Evolutionary conservation across 2,888 invertebrate genomes (phyloP).

Genomic region (Hypselothyrea guttata): DNA sequence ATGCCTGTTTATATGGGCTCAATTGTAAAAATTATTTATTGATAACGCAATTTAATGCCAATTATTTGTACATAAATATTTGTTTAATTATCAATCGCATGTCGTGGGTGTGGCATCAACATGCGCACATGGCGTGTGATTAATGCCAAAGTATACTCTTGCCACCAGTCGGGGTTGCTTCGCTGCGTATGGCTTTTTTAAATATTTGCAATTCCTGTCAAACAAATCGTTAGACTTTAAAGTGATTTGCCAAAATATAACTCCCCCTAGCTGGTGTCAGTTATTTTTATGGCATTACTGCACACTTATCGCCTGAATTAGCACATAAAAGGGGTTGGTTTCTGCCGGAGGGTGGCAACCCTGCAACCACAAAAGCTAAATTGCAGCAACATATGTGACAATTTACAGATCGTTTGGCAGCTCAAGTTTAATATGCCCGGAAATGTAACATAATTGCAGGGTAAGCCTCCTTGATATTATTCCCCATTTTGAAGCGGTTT

Average conservation of each 20-base stretch:
- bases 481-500: too few relatives aligned
- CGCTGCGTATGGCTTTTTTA: conserved; percentile 44
- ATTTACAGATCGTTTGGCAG: conserved; percentile 44
- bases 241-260: conserved; percentile 1
- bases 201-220: conserved; percentile 54
- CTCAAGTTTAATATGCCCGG: conserved; percentile 25
- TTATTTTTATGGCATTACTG: conserved; percentile 75
- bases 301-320: conserved; percentile 81
- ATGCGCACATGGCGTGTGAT: conserved; percentile 41
- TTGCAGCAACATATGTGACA: conserved; percentile 74
- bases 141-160: conserved; percentile 35
- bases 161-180: background rate
- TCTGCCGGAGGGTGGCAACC: conserved; percentile 8
- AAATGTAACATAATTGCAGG: conserved; percentile 6
- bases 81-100: conserved; percentile 72
- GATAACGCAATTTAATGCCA: conserved; percentile 80
- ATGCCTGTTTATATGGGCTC: conserved; percentile 4
- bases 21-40: conserved; percentile 76
- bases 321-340: conserved; percentile 47
- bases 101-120: conserved; percentile 42
- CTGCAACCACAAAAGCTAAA: conserved; percentile 61
- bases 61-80: conserved; percentile 79
- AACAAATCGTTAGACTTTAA: conserved; percentile 55
- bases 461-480: background rate
- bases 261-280: conserved; percentile 42